These are phyloP conservation scores for Heterodera carotae DNA, from an alignment of 1,140 invertebrate genomes.

Conservation along the genomic window DNA sequence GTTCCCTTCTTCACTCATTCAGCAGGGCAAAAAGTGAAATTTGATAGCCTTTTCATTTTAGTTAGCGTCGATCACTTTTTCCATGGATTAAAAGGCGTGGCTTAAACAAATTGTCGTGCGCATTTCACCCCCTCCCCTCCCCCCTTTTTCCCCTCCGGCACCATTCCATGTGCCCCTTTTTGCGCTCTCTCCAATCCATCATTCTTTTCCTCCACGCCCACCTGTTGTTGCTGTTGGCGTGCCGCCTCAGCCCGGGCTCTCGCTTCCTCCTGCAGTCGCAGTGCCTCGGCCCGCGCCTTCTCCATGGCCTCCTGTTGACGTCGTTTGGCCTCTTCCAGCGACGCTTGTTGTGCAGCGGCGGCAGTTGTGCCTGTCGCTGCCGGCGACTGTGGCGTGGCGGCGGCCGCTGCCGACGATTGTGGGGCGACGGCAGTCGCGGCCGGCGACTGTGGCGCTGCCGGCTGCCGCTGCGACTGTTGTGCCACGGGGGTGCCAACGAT, in stretches of 20 bases:
- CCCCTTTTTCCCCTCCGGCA: conserved; percentile 13
- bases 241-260: conserved; percentile 24
- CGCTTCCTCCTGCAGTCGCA: conserved; percentile 23
- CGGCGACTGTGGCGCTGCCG: not conserved
- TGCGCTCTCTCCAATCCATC: no score
- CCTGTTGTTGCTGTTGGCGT: conserved; percentile 29
- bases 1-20: no score
- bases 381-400: not conserved
- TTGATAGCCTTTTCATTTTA: no score
- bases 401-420: not conserved
- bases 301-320: conserved; percentile 30
- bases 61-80: no score
- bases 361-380: conserved; percentile 1
- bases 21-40: no score
- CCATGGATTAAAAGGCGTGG: no score
- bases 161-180: no score
- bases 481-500: no score
- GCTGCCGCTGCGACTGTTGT: not conserved
- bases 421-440: not conserved
- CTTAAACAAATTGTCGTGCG: not conserved
- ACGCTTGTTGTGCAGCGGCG: conserved; percentile 10
- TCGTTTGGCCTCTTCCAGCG: conserved; percentile 20
- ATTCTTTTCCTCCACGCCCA: no score
- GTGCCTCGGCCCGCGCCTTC: conserved; percentile 26
- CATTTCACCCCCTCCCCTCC: not conserved